phyloP scores from a whole-genome alignment of 2,888 invertebrate species.

The Dynastes grantii region DNA sequence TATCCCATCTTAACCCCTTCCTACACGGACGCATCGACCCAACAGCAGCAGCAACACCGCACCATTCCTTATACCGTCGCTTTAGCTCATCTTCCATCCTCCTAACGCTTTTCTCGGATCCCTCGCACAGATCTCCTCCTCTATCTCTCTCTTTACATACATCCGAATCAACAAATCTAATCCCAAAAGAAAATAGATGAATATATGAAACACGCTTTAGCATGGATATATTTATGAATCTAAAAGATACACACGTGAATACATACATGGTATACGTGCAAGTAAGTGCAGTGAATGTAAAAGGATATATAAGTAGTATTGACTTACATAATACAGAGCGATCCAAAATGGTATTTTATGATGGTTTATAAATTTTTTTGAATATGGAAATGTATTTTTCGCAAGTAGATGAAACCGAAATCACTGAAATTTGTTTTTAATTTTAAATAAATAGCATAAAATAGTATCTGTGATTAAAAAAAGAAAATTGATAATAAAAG shows the following conservation, averaged over 20 bases:
- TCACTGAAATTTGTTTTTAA: too few species aligned
- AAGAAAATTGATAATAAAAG: too few species aligned
- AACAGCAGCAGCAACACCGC: conserved; percentile 28
- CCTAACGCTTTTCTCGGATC: conserved; percentile 17
- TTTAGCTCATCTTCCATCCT: conserved; percentile 36
- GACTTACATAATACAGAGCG: too few species aligned
- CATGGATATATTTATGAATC: conserved; percentile 46
- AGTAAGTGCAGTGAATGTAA: not conserved
- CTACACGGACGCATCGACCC: conserved; percentile 25
- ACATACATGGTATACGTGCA: not conserved
- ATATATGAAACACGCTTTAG: conserved; percentile 55
- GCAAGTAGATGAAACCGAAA: too few species aligned
- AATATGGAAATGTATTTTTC: too few species aligned
- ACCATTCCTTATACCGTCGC: not conserved
- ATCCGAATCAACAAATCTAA: conserved; percentile 56
- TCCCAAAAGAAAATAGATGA: conserved; percentile 56
- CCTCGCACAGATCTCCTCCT: conserved; percentile 1
- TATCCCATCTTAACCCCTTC: conserved; percentile 62
- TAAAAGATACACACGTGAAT: not conserved
- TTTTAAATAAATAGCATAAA: too few species aligned
- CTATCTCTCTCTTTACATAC: conserved; percentile 19
- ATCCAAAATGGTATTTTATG: too few species aligned
- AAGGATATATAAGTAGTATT: too few species aligned
- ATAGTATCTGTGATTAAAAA: too few species aligned
- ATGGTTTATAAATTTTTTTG: too few species aligned